Evolutionary conservation across 2,888 invertebrate species (phyloP), one percentile per base, ranked within the genome.

Genomic region (Ceramica pisi): DNA sequence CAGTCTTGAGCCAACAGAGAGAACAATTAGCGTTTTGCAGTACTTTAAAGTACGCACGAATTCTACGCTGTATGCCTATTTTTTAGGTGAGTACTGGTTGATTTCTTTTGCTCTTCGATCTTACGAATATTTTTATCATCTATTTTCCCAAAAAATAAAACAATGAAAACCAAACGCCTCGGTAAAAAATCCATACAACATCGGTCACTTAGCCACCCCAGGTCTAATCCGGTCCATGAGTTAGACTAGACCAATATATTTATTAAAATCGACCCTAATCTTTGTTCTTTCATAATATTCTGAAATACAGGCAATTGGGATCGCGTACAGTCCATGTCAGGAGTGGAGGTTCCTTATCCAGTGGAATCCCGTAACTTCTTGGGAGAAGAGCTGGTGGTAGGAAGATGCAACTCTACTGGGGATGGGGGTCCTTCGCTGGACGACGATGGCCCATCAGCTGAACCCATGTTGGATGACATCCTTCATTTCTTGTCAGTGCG

Each of bases 391-490:
- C 57, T 96, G 59, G 87, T 94, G 38, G 94, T 97, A 48, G 97
- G 97, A 5, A 91, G 95, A 19, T 96, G 96, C 44, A 96, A 95
- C 83, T 93, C 93, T 6, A 92, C 93, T 0, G 92, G 88, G 1
- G 93, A 94, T n/a, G 93, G 91, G 0, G 77, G 88, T 1, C 87
- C 90, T 1, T 85, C 90, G 0, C 86, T 92, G 4, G 96, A 96
- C 14, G 93, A 95, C n/a, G 95, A 95, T 12, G 95, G 94, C 0
- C 91, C 94, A 0, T 92, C 96, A 0, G 92, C 94, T 0, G 95
- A 96, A 0, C 94, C 93, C 1, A 92, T 96, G 48, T 89, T 97
- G 21, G 94, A 94, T 44, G 96, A 96, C 64, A 93, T 97, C 3
- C 91, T 96, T 0, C 91, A 93, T 67, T 96, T 95, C 79, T 87